Evolutionary conservation across 2,888 invertebrate species (phyloP).

Genomic region (Ophioninae sp.): DNA sequence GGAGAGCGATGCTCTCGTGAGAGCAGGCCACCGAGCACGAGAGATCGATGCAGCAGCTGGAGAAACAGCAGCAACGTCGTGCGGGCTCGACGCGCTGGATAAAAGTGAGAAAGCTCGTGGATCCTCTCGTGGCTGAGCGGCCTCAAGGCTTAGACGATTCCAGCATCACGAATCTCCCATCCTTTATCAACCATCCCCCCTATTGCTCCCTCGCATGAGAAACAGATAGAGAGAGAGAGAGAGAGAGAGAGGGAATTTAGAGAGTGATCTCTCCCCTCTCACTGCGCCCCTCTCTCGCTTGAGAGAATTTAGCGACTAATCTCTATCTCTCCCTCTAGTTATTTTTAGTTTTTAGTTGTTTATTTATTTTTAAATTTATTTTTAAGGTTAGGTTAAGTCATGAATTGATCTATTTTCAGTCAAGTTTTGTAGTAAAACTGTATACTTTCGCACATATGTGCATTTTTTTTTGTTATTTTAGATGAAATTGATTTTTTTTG

Average conservation of each 20-base stretch:
- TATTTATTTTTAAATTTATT: too few relatives aligned
- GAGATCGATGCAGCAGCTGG: slow-evolving; percentile 48
- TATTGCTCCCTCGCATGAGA: too few relatives aligned
- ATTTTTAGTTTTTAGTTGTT: not conserved
- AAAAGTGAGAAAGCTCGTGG: slow-evolving; percentile 59
- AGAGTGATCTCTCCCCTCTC: not conserved
- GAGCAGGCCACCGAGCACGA: slow-evolving; percentile 35
- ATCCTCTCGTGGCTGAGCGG: slow-evolving; percentile 44
- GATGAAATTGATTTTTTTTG: too few relatives aligned
- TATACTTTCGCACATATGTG: too few relatives aligned
- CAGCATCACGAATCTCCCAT: slow-evolving; percentile 45
- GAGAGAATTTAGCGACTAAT: too few relatives aligned
- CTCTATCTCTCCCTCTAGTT: not conserved
- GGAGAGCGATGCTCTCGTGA: slow-evolving; percentile 58
- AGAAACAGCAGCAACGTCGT: slow-evolving; percentile 31
- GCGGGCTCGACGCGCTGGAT: slow-evolving; percentile 22
- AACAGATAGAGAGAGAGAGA: too few relatives aligned
- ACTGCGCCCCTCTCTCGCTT: slow-evolving; percentile 8
- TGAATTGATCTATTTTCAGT: too few relatives aligned
- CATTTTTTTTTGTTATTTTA: too few relatives aligned
- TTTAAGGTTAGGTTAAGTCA: too few relatives aligned
- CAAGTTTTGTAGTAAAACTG: too few relatives aligned
- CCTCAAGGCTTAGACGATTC: slow-evolving; percentile 55
- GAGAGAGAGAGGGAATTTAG: too few relatives aligned
- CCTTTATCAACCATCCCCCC: not conserved